A percentile compares a stretch with the other conserved stretches of the same genome.
phyloP scores from a whole-genome alignment of 2,797 vertebrate genomes.

The Catharus ustulatus region DNA sequence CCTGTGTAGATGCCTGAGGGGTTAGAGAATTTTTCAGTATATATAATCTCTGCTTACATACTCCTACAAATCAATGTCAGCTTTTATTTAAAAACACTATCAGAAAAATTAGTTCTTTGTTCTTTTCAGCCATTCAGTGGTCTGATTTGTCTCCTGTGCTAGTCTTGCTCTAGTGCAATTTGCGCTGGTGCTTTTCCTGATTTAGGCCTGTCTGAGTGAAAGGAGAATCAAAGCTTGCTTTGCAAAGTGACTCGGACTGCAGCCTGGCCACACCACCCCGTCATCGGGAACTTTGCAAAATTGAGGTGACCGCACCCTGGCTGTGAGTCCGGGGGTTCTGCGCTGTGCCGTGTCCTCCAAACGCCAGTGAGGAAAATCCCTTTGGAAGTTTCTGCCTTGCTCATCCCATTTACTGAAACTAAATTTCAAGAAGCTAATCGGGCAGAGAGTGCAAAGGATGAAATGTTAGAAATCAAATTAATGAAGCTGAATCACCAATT shows the following conservation, averaged over 20 bases:
- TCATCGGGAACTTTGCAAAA: not conserved
- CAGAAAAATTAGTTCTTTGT: not conserved
- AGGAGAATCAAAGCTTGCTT: not conserved
- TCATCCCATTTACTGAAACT: slow-evolving; percentile 71
- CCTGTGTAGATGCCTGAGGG: not conserved
- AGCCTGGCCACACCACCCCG: not conserved
- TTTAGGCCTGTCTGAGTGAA: not conserved
- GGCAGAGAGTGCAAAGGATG: slow-evolving; percentile 75
- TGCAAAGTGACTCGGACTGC: not conserved
- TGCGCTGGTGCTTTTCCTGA: not conserved
- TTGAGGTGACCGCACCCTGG: not conserved
- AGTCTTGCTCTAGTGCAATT: not conserved
- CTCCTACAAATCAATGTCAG: not conserved
- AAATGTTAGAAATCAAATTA: slow-evolving; percentile 77
- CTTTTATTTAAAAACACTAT: slow-evolving; percentile 2
- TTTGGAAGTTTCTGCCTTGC: slow-evolving; percentile 75
- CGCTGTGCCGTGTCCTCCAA: not conserved
- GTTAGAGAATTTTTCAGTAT: not conserved
- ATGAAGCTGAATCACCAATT: slow-evolving; percentile 72
- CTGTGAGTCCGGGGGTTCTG: not conserved
- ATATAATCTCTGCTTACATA: not conserved
- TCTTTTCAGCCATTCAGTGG: not conserved
- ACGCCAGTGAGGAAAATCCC: slow-evolving; percentile 69
- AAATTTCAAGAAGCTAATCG: slow-evolving; percentile 75
- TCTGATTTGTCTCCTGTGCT: not conserved